A percentile compares a stretch with the other conserved stretches of the same genome.
phyloP scores from a whole-genome alignment of 2,113 vertebrate genomes.

The Zosterops pallidus region DNA sequence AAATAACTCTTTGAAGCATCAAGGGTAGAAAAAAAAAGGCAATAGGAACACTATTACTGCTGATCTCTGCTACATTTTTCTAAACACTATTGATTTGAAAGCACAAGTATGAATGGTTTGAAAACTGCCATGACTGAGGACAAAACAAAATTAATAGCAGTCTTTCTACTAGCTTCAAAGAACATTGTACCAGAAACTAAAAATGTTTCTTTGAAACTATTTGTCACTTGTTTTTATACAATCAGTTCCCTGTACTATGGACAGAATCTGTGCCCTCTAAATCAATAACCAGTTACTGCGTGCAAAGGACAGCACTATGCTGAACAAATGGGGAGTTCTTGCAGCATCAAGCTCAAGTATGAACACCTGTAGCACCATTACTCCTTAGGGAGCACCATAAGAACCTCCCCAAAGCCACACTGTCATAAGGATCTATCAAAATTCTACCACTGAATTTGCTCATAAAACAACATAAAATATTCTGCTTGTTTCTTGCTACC shows the following conservation, averaged over 20 bases:
- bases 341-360: neutral
- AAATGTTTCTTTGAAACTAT: neutral
- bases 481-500: neutral
- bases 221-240: neutral
- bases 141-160: neutral
- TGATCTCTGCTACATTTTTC: neutral
- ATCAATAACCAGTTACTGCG: neutral
- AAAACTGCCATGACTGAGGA: neutral
- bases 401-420: neutral
- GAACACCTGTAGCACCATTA: neutral
- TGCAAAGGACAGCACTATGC: accelerated
- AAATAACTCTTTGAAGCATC: neutral
- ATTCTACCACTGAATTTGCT: neutral
- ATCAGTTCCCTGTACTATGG: neutral
- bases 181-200: neutral
- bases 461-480: neutral
- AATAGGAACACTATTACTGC: neutral
- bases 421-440: neutral
- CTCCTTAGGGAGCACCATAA: neutral
- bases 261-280: neutral
- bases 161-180: neutral
- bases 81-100: neutral
- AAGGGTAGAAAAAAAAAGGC: neutral
- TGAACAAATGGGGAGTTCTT: neutral
- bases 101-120: neutral